Base-by-base conservation (phyloP, 2,888 invertebrate species). In the Hoplodrina ambigua region DNA sequence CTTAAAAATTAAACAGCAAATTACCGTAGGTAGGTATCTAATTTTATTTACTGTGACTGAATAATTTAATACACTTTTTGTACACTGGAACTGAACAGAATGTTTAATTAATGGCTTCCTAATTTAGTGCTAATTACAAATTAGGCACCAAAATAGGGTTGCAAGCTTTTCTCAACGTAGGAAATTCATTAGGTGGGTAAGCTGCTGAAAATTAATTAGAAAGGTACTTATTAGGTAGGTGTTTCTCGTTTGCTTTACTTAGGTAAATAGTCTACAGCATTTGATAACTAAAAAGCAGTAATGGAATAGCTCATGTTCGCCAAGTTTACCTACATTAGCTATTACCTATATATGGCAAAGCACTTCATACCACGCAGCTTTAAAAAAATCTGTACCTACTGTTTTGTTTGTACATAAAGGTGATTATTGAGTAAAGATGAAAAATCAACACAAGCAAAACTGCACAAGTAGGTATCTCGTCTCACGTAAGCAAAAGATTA, bases 61-160 rank as follows among this genome's bases (percentile, higher is more conserved):
- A 25, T n/a, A n/a, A n/a, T n/a, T n/a, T n/a, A n/a, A n/a, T n/a
- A 75, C n/a, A 49, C 13, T 68, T 75, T 75, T 75, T 54, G 15
- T 13, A 57, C 25, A 8, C 33, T 25, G n/a, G 49, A 74, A 50
- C 44, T 69, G 50, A 69, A 53, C 53, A 13, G 52, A 66, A 63
- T 66, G 41, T 19, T 25, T 44, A 61, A 52, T 62, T 41, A 41
- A 8, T 55, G 68, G 6, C 37, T 50, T 33, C 20, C 37, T 41
- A 56, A 66, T 44, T 61, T 17, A 20, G 49, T 55, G 20, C 46
- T 46, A 46, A 46, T 55, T 41, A 30, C 55, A 44, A 57, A 67
- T 52, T 52, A 57, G 50, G 25, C 46, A 44, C 44, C 25, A 50
- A 57, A 57, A 33, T 37, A 37, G 25, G 19, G 33, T 13, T 44